These are phyloP conservation scores for Coracias cyanogaster DNA, from an alignment of 2,797 vertebrate genomes.

Conservation along the genomic window DNA sequence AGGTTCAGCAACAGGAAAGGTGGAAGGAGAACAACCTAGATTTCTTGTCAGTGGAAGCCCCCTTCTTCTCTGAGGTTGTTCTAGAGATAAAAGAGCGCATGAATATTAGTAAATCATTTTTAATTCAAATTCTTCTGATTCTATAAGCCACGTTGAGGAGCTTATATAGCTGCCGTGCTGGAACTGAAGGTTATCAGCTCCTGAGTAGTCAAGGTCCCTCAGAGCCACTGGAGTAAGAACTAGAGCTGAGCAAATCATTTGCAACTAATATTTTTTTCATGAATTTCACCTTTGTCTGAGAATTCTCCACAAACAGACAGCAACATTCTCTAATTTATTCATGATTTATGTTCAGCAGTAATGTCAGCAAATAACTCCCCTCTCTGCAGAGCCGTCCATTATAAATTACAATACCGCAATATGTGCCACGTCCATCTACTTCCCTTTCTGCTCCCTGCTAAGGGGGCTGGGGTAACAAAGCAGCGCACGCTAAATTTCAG, in stretches of 20 bases:
- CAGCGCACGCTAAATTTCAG: neutral
- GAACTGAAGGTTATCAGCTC: neutral
- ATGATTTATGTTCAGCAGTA: conserved; percentile 18
- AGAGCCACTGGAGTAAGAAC: neutral
- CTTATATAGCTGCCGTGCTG: neutral
- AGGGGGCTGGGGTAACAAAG: neutral
- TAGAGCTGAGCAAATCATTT: neutral
- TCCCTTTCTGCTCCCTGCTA: neutral
- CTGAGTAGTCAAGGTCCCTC: neutral
- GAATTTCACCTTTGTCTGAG: conserved; percentile 21
- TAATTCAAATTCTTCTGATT: conserved; percentile 1
- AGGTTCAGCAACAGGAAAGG: neutral
- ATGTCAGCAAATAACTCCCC: neutral
- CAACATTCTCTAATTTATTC: conserved; percentile 31
- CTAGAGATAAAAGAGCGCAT: neutral
- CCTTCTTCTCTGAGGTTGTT: neutral
- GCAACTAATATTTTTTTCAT: conserved; percentile 13
- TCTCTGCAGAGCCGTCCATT: neutral
- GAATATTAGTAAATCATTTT: neutral
- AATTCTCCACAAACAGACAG: conserved; percentile 1
- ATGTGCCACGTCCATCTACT: neutral
- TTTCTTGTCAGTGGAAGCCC: neutral
- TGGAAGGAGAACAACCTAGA: neutral
- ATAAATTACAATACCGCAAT: neutral
- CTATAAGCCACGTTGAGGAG: neutral